A percentile compares a stretch with the other conserved stretches of the same genome.
These are phyloP conservation scores for Eurois occulta DNA, from an alignment of 2,888 invertebrate genomes.

Conservation along the genomic window DNA sequence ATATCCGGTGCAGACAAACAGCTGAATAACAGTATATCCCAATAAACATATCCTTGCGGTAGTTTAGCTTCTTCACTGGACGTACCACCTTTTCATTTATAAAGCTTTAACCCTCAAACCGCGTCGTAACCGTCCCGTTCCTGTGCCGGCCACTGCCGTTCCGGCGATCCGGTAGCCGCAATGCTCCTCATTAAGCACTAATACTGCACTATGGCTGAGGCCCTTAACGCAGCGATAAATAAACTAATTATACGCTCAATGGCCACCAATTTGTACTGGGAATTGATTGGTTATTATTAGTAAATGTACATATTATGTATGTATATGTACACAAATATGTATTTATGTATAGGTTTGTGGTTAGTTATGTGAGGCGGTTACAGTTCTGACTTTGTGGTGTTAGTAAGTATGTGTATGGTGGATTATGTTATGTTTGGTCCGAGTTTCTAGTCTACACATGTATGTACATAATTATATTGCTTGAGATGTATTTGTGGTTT, in stretches of 20 bases:
- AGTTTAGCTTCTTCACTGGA: not conserved
- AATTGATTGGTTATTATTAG: conserved; percentile 69
- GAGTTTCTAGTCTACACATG: conserved; percentile 6
- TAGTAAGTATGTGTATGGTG: not conserved
- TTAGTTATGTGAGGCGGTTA: conserved; percentile 31
- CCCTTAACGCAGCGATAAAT: conserved; percentile 70
- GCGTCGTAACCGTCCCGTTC: not conserved
- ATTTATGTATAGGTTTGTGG: not conserved
- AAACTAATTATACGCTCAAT: conserved; percentile 74
- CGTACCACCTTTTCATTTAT: conserved; percentile 7
- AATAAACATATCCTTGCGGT: not conserved
- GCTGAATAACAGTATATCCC: not conserved
- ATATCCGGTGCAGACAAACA: not conserved
- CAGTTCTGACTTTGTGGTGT: conserved; percentile 23
- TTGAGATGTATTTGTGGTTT: conserved; percentile 21
- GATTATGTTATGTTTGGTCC: conserved; percentile 4
- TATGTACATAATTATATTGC: not conserved
- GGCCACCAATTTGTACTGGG: conserved; percentile 68
- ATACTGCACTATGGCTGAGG: conserved; percentile 64
- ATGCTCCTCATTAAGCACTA: conserved; percentile 71
- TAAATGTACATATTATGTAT: conserved; percentile 36
- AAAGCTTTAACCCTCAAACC: conserved; percentile 27
- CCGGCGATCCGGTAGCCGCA: conserved; percentile 56
- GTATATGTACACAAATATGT: not conserved
- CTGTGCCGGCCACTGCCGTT: conserved; percentile 4